These are phyloP conservation scores for Tribolium madens DNA, from an alignment of 1,140 invertebrate genomes.

Conservation along the genomic window DNA sequence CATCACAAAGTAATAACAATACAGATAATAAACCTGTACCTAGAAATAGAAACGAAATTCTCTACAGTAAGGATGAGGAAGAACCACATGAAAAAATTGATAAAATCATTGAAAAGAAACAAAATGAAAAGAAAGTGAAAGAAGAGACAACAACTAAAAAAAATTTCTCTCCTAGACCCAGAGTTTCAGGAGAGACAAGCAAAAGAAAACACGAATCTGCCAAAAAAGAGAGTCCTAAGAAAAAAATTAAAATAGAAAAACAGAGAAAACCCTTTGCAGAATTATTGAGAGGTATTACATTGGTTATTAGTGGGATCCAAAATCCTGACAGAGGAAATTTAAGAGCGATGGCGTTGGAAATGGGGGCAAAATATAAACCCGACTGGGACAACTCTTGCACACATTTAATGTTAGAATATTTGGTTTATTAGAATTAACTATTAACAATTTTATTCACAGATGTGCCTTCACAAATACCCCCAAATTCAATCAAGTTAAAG, in stretches of 20 bases:
- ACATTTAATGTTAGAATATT: conserved; percentile 80
- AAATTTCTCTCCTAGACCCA: conserved; percentile 44
- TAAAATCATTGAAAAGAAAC: conserved; percentile 68
- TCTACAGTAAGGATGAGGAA: conserved; percentile 70
- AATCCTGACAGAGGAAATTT: conserved; percentile 82
- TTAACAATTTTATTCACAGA: conserved; percentile 66
- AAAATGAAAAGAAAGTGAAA: conserved; percentile 57
- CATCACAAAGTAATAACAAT: conserved; percentile 37
- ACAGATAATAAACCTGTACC: conserved; percentile 36
- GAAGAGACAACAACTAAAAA: conserved; percentile 52
- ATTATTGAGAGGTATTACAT: conserved; percentile 76
- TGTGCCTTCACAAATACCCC: conserved; percentile 92
- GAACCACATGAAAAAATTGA: conserved; percentile 68
- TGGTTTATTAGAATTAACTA: too few species aligned
- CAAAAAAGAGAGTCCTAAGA: conserved; percentile 22
- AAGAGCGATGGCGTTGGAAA: conserved; percentile 76
- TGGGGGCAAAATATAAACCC: conserved; percentile 84
- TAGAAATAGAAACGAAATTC: conserved; percentile 65
- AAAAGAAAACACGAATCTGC: conserved; percentile 18
- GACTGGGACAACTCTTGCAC: conserved; percentile 83
- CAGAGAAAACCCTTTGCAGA: conserved; percentile 69
- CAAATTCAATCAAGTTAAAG: conserved; percentile 82
- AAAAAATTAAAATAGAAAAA: conserved; percentile 39
- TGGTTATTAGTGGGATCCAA: conserved; percentile 88
- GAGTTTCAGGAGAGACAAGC: conserved; percentile 34